Conservation (phyloP, 2,797 vertebrate species). For the Brachyalestes nurse region DNA sequence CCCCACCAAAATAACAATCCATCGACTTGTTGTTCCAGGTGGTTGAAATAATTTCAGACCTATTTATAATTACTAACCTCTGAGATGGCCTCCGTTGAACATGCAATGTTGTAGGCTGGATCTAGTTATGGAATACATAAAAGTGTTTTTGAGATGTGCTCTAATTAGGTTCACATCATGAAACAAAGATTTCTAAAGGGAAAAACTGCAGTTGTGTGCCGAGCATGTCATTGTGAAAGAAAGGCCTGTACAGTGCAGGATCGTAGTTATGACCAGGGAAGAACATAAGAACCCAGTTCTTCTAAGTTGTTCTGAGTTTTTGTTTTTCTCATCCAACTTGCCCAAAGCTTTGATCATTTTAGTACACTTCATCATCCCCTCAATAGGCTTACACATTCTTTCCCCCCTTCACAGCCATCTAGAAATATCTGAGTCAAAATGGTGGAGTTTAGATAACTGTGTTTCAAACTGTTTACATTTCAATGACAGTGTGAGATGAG, state of each 20-base stretch:
- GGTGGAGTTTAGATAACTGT: slow-evolving; percentile 71
- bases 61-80: slow-evolving; percentile 72
- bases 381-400: slow-evolving; percentile 62
- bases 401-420: slow-evolving; percentile 61
- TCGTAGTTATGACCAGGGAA: background rate
- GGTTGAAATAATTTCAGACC: slow-evolving; percentile 72
- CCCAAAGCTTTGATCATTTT: slow-evolving; percentile 47
- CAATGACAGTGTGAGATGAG: slow-evolving; percentile 76
- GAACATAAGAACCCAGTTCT: background rate
- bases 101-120: slow-evolving; percentile 52
- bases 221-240: background rate
- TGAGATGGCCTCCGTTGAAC: slow-evolving; percentile 54
- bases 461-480: slow-evolving; percentile 75
- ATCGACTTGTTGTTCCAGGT: slow-evolving; percentile 76
- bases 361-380: slow-evolving; percentile 58
- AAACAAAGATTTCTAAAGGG: slow-evolving; percentile 33
- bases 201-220: slow-evolving; percentile 10
- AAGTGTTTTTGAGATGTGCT: slow-evolving; percentile 52
- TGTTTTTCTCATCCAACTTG: background rate
- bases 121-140: slow-evolving; percentile 45
- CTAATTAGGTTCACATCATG: slow-evolving; percentile 63
- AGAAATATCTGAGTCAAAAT: slow-evolving; percentile 68
- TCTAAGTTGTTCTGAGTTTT: background rate
- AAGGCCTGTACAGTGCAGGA: background rate
- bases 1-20: slow-evolving; percentile 70